Percentiles rank a stretch among this genome's conserved stretches.
These are phyloP conservation scores for Danio tinwini DNA, from an alignment of 2,797 vertebrate species.

Conservation along the genomic window DNA sequence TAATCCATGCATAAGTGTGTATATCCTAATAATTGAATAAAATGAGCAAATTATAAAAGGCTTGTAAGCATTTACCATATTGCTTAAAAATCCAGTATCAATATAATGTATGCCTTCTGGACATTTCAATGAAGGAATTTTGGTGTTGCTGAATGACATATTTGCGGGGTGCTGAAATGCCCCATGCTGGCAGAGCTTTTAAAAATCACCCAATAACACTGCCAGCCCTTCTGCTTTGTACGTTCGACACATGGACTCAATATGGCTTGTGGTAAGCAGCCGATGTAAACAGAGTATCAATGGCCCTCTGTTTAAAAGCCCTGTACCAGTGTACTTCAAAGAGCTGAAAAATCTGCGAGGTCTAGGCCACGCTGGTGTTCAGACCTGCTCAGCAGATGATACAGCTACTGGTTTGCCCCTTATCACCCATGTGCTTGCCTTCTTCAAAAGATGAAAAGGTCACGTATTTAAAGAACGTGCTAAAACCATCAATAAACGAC, in stretches of 20 bases:
- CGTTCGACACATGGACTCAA: conserved; percentile 61
- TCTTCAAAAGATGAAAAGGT: neutral
- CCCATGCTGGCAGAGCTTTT: neutral
- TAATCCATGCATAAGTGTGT: too few relatives aligned
- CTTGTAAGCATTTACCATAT: too few relatives aligned
- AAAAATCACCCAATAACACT: conserved; percentile 19
- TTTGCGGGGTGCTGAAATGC: neutral
- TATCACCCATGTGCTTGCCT: conserved; percentile 26
- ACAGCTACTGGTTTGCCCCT: conserved; percentile 61
- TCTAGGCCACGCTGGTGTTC: conserved; percentile 59
- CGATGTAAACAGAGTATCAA: conserved; percentile 72
- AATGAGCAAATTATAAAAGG: too few relatives aligned
- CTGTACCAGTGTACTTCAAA: conserved; percentile 68
- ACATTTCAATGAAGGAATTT: conserved; percentile 1
- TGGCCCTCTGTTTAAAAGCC: conserved; percentile 69
- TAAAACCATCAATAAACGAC: neutral
- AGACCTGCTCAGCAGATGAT: conserved; percentile 74
- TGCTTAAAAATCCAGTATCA: too few relatives aligned
- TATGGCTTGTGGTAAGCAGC: conserved; percentile 58
- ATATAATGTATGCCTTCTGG: neutral
- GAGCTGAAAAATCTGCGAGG: conserved; percentile 68
- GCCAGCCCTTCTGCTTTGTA: conserved; percentile 29
- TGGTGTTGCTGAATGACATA: neutral
- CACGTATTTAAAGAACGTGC: neutral
- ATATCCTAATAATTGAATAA: too few relatives aligned